phyloP scores from a whole-genome alignment of 2,797 vertebrate genomes.

The Sylvia borin region DNA sequence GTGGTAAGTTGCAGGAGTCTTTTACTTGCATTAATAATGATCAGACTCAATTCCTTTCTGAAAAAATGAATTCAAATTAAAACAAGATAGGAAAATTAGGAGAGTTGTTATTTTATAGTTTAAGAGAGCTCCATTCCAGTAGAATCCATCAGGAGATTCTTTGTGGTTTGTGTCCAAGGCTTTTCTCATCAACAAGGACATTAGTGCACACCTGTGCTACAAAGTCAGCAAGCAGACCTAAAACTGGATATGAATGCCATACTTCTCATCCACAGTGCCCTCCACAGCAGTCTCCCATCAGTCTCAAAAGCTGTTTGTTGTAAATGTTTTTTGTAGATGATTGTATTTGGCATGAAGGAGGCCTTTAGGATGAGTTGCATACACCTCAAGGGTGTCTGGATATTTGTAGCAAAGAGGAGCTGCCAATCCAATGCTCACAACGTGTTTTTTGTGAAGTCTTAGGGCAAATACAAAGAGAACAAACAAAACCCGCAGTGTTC shows the following conservation, averaged over 20 bases:
- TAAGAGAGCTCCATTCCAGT: background rate
- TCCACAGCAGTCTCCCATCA: background rate
- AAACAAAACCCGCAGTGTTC: background rate
- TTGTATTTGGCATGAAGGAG: background rate
- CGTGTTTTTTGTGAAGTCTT: background rate
- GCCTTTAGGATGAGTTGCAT: background rate
- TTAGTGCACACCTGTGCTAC: background rate
- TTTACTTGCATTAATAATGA: constrained; percentile 16
- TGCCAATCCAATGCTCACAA: background rate
- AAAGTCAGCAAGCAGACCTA: background rate
- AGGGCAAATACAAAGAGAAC: background rate
- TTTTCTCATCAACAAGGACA: background rate
- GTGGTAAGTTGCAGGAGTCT: constrained; percentile 75
- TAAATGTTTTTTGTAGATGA: background rate
- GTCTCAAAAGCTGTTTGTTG: background rate
- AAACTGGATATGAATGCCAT: background rate
- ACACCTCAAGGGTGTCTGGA: background rate
- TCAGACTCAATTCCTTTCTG: constrained; percentile 22
- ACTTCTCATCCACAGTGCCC: background rate
- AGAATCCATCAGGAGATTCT: background rate
- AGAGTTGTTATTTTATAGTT: constrained; percentile 77
- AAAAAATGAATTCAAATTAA: constrained; percentile 73
- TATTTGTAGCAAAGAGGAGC: background rate
- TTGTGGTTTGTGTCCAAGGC: background rate
- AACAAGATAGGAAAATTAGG: constrained; percentile 81